phyloP scores from a whole-genome alignment of 2,113 vertebrate genomes.

The Neogobius melanostomus region DNA sequence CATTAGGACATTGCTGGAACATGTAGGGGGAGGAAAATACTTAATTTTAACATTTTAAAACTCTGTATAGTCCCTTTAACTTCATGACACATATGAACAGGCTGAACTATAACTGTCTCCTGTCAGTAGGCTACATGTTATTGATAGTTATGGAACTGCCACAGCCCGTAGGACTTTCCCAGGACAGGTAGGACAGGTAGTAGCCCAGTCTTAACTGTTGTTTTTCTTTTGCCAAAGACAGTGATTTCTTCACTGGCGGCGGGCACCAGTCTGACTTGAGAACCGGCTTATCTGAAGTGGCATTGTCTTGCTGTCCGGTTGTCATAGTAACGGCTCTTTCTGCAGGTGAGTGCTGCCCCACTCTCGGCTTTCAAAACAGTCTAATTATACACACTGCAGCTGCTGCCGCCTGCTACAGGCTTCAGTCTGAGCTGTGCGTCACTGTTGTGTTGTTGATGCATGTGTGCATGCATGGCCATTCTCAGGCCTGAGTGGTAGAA shows the following conservation, averaged over 20 bases:
- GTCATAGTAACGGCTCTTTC: constrained; percentile 46
- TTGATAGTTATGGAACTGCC: background rate
- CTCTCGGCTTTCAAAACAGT: constrained; percentile 72
- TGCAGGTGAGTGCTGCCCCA: constrained; percentile 59
- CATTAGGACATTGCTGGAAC: too few species aligned
- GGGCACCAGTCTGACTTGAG: background rate
- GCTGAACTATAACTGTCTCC: background rate
- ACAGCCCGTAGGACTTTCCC: background rate
- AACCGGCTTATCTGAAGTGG: background rate
- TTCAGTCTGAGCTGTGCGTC: constrained; percentile 23
- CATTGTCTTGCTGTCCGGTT: constrained; percentile 41
- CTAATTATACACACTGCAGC: constrained; percentile 74
- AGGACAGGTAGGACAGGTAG: background rate
- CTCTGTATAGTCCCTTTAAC: too few species aligned
- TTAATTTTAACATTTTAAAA: too few species aligned
- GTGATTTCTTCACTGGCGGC: constrained; percentile 1
- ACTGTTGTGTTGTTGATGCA: constrained; percentile 20
- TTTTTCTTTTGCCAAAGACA: background rate
- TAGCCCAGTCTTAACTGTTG: background rate
- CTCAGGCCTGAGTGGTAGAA: background rate
- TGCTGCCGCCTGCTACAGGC: constrained; percentile 61
- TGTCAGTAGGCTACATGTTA: background rate
- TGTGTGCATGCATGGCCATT: background rate
- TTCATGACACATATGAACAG: background rate
- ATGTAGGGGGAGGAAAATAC: too few species aligned